Conservation (phyloP, 2,888 invertebrate species). For the Melinaea marsaeus region DNA sequence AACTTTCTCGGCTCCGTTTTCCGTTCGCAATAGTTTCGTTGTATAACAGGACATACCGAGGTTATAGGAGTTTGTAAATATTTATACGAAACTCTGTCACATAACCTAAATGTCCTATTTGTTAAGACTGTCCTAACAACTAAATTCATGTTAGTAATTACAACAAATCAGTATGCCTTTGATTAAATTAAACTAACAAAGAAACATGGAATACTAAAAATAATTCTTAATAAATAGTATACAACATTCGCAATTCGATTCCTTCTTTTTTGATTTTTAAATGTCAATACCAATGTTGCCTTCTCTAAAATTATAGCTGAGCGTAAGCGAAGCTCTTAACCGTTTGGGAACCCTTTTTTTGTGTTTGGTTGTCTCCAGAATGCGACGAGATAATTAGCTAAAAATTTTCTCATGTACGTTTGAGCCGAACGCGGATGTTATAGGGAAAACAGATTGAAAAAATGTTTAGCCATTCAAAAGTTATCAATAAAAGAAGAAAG, state of each 20-base stretch:
- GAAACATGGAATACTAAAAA: background rate
- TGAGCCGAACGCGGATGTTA: too few species aligned
- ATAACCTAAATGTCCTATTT: slow-evolving; percentile 59
- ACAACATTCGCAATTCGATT: background rate
- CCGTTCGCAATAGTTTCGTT: slow-evolving; percentile 64
- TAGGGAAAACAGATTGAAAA: too few species aligned
- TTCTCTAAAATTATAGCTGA: too few species aligned
- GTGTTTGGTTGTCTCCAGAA: too few species aligned
- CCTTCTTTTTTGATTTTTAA: background rate
- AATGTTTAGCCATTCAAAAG: too few species aligned
- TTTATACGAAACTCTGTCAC: slow-evolving; percentile 57
- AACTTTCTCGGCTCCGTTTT: slow-evolving; percentile 63
- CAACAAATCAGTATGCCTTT: background rate
- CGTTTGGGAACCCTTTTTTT: too few species aligned
- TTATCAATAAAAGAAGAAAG: too few species aligned
- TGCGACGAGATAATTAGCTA: too few species aligned
- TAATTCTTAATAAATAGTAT: background rate
- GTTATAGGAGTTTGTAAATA: slow-evolving; percentile 57
- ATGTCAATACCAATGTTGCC: background rate
- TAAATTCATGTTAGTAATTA: slow-evolving; percentile 63
- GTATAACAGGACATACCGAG: slow-evolving; percentile 62
- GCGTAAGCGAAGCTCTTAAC: too few species aligned
- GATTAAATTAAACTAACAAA: background rate
- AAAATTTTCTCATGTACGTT: too few species aligned
- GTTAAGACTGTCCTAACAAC: slow-evolving; percentile 61